phyloP scores from a whole-genome alignment of 1,140 invertebrate species.

The Myzus persicae region DNA sequence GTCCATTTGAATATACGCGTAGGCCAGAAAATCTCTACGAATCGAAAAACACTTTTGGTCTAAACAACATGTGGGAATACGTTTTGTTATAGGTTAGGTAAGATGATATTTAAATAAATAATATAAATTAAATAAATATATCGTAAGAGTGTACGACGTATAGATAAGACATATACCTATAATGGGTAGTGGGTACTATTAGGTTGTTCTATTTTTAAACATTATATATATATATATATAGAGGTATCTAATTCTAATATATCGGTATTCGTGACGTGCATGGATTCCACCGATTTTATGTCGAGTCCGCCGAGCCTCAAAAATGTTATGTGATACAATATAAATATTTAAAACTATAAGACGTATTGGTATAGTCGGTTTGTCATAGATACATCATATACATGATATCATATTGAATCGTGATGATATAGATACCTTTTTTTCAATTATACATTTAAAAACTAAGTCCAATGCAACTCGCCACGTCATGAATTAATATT shows the following conservation, averaged over 20 bases:
- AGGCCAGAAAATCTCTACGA: neutral
- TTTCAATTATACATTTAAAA: neutral
- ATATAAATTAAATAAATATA: neutral
- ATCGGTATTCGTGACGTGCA: too few species aligned
- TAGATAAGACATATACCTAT: neutral
- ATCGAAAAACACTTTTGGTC: neutral
- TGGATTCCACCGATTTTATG: neutral
- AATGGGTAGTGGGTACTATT: neutral
- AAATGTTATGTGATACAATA: neutral
- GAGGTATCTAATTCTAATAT: neutral
- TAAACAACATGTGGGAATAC: neutral
- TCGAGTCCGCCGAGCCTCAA: neutral
- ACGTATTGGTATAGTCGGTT: neutral
- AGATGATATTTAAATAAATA: neutral
- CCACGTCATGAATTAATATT: too few species aligned
- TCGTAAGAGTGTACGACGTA: neutral
- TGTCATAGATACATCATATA: too few species aligned
- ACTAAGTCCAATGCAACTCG: neutral
- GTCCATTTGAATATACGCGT: neutral
- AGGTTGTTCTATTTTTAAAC: neutral
- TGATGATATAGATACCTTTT: neutral
- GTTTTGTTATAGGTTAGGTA: neutral
- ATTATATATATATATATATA: neutral
- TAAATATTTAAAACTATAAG: neutral
- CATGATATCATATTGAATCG: neutral